Conservation (phyloP, 2,888 invertebrate species). For the Nemotelus pantherinus region DNA sequence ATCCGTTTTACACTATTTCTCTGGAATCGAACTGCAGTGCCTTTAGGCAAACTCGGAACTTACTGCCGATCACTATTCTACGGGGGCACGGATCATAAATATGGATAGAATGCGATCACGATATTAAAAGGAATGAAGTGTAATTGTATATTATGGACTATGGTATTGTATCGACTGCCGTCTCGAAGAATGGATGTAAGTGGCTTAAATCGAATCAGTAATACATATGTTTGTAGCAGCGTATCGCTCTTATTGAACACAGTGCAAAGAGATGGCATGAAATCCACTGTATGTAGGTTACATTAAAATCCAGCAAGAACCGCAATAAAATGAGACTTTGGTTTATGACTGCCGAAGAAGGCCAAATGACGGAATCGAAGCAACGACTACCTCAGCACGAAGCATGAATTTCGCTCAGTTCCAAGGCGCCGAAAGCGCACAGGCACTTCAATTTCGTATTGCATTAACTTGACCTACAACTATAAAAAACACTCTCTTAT, state of each 20-base stretch:
- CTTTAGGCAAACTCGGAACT: not conserved
- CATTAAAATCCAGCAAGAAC: no score
- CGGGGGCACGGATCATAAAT: not conserved
- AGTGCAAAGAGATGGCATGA: conserved; percentile 10
- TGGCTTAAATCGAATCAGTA: not conserved
- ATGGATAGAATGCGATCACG: not conserved
- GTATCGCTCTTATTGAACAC: not conserved
- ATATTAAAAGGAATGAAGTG: not conserved
- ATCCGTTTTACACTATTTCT: not conserved
- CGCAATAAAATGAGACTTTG: conserved; percentile 25
- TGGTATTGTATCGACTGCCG: not conserved
- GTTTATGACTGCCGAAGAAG: conserved; percentile 37
- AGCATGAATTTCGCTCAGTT: not conserved
- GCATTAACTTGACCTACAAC: conserved; percentile 50
- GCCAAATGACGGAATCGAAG: conserved; percentile 11
- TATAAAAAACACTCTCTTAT: conserved; percentile 41
- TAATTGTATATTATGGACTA: not conserved
- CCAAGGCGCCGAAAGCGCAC: not conserved
- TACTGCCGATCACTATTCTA: not conserved
- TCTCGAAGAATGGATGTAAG: not conserved
- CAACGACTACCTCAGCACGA: not conserved
- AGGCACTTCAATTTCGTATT: conserved; percentile 31
- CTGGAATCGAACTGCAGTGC: no score
- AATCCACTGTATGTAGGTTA: not conserved
- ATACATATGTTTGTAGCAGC: no score